Base-by-base conservation (phyloP, 2,113 vertebrate genomes). In the Vidua chalybeata region DNA sequence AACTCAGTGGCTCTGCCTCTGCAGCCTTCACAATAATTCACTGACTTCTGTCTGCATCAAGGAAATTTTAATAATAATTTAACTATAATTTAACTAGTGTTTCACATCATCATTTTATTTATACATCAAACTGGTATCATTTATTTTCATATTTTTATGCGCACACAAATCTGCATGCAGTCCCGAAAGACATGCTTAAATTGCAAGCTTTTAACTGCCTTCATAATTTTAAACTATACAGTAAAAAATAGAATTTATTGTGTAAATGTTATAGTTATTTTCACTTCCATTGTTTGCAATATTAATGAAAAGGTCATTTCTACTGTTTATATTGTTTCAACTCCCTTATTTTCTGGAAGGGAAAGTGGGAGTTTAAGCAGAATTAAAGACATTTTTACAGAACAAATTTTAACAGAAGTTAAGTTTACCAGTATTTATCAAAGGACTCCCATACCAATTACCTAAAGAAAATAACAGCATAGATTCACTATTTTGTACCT, bases 241-340 rank as follows among this genome's bases (percentile, higher is more conserved):
- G 35, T 48, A 74, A 83, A 91, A 87, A 77, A 7, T 0, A 35
- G 4, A 64, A 80, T 31, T 56, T 90, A 35, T 39, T 83, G 79
- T 73, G 63, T 46, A 92, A 93, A 35, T 68, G 51, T 33, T 43
- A 55, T 9, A 79, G 79, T 80, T 30, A 54, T 33, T 80, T 80
- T 30, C 61, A 37, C 21, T 66, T 86, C n/a, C 46, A n/a, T 17
- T 84, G n/a, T 26, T 84, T 43, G 39, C 16, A 77, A 30, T 46
- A 93, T 46, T 88, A 83, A 93, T 76, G 28, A 88, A 86, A 93
- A 74, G 78, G 67, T 95, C 27, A 58, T 54, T 86, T 69, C 71
- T 69, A 61, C 45, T 91, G 43, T 80, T 90, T 46, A 66, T 49
- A 54, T 31, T 63, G 67, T 82, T 91, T 91, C 62, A 80, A 10